A percentile compares a stretch with the other conserved stretches of the same genome.
Evolutionary conservation across 30 jellyfish, hydroid and myxozoan genomes (phyloP).

Genomic region (Pelagia noctiluca): DNA sequence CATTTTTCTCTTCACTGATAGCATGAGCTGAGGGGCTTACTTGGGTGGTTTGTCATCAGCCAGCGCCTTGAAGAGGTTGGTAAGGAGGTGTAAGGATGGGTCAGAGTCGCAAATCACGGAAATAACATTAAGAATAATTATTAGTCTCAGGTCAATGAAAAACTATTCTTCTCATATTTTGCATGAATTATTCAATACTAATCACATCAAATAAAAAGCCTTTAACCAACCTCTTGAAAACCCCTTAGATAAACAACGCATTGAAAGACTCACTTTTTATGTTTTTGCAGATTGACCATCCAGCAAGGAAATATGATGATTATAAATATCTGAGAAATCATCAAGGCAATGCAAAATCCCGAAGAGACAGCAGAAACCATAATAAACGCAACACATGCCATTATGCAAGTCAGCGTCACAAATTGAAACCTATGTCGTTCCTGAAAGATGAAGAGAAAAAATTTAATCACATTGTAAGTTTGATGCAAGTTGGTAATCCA

Average conservation of each 20-base stretch:
- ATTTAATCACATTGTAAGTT: too few relatives aligned
- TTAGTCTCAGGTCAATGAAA: too few relatives aligned
- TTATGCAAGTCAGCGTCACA: slow-evolving; percentile 49
- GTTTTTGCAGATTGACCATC: slow-evolving; percentile 85
- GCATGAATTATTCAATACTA: too few relatives aligned
- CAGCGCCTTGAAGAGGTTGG: too few relatives aligned
- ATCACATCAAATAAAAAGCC: background rate
- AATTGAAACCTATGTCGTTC: slow-evolving; percentile 36
- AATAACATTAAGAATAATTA: too few relatives aligned
- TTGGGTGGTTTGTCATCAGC: too few relatives aligned
- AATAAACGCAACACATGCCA: slow-evolving; percentile 41
- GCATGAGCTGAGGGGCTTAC: too few relatives aligned
- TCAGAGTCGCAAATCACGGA: too few relatives aligned
- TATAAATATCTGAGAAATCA: slow-evolving; percentile 65
- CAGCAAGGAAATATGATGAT: slow-evolving; percentile 82
- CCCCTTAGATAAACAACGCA: background rate
- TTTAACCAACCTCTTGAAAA: too few relatives aligned
- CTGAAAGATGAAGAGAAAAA: slow-evolving; percentile 28
- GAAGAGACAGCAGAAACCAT: slow-evolving; percentile 51
- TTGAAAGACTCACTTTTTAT: slow-evolving; percentile 70
- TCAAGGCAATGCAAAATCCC: slow-evolving; percentile 64
- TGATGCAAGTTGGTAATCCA: background rate
- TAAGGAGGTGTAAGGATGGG: too few relatives aligned
- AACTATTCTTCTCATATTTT: too few relatives aligned
- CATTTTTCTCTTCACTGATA: too few relatives aligned